Evolutionary conservation across 2,113 vertebrate genomes (phyloP).

Genomic region (Brachypodius melanocephalos): DNA sequence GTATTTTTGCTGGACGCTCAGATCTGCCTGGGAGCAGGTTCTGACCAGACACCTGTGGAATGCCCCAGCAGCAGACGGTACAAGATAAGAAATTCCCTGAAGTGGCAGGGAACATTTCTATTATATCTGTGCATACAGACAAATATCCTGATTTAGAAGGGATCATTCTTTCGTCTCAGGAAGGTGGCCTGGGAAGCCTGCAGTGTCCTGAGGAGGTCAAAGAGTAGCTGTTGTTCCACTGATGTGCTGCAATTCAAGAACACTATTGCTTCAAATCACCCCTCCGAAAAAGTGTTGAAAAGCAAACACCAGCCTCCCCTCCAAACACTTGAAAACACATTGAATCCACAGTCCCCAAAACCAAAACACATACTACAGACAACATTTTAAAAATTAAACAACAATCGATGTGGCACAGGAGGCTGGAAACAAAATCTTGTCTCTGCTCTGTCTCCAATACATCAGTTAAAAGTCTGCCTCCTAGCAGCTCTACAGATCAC

Average conservation of each 20-base stretch:
- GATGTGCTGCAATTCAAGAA: not conserved
- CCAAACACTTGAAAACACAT: not conserved
- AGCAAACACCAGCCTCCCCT: not conserved
- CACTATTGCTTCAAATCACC: not conserved
- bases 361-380: not conserved
- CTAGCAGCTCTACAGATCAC: not conserved
- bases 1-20: not conserved
- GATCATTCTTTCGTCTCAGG: not conserved
- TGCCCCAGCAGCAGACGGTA: not conserved
- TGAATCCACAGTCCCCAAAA: not conserved
- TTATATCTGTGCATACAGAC: not conserved
- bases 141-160: not conserved
- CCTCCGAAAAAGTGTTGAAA: not conserved
- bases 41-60: conserved; percentile 42
- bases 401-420: not conserved
- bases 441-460: not conserved
- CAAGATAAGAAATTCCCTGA: not conserved
- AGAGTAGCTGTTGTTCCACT: not conserved
- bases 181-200: not conserved
- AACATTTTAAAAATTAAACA: not conserved
- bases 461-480: not conserved
- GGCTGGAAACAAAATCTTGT: not conserved
- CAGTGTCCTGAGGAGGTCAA: not conserved
- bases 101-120: not conserved
- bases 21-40: not conserved